Conservation (phyloP, 53 echinoderm and acorn worm species). For the Temnopleurus reevesii region DNA sequence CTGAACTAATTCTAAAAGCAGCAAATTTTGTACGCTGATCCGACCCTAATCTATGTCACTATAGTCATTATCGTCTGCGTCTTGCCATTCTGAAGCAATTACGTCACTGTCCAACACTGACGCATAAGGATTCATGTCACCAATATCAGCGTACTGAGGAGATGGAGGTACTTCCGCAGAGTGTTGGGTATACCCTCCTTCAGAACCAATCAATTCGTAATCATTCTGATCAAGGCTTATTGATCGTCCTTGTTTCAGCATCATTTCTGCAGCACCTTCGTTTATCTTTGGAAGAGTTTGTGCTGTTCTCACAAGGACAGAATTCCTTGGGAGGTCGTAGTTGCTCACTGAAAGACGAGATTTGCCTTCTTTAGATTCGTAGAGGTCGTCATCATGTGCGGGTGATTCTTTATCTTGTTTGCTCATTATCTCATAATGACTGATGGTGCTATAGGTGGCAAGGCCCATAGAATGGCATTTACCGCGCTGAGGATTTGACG, state of each 20-base stretch:
- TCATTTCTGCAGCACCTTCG: neutral
- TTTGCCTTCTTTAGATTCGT: neutral
- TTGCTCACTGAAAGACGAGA: neutral
- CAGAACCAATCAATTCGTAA: constrained; percentile 21
- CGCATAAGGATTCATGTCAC: constrained; percentile 27
- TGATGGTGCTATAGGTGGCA: neutral
- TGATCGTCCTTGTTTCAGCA: neutral
- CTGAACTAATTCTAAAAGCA: too few relatives aligned
- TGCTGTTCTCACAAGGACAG: neutral
- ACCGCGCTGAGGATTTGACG: constrained; percentile 13
- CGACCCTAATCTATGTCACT: constrained; percentile 23
- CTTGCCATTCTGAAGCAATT: neutral
- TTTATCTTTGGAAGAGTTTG: constrained; percentile 24
- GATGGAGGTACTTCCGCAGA: neutral
- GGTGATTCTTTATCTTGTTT: neutral
- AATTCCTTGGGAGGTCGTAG: constrained; percentile 11
- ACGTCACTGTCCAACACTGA: constrained; percentile 16
- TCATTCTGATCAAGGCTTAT: neutral
- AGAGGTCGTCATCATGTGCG: neutral
- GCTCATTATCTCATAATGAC: constrained; percentile 26
- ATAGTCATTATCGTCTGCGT: neutral
- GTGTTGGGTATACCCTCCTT: neutral
- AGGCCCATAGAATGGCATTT: constrained; percentile 22
- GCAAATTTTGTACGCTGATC: too few relatives aligned
- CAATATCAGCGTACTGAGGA: constrained; percentile 42